Evolutionary conservation across 2,113 vertebrate genomes (phyloP).

Genomic region (Phalacrocorax aristotelis): DNA sequence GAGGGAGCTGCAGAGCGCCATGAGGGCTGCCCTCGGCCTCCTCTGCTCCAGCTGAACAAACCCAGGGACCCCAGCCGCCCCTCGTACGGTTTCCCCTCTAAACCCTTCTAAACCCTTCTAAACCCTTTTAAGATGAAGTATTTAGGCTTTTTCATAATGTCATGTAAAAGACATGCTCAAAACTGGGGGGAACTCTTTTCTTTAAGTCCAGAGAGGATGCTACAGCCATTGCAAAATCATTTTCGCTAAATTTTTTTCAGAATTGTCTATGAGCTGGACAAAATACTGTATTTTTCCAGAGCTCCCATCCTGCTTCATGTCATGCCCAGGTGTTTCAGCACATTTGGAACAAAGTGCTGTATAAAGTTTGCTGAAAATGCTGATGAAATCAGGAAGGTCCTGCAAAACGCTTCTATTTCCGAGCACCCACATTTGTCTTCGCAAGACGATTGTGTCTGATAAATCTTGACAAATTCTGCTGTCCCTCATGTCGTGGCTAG

Average conservation of each 20-base stretch:
- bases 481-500: not conserved
- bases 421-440: not conserved
- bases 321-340: not conserved
- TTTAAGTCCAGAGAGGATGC: not conserved
- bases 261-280: not conserved
- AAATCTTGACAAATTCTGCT: not conserved
- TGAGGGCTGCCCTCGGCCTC: no score
- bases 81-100: no score
- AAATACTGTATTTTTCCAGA: not conserved
- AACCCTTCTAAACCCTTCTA: no score
- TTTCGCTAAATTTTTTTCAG: not conserved
- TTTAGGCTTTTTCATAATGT: not conserved
- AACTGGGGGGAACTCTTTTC: not conserved
- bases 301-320: not conserved
- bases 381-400: not conserved
- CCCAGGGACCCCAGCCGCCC: no score
- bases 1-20: no score
- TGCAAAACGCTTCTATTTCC: not conserved
- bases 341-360: not conserved
- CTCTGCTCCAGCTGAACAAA: no score
- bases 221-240: not conserved
- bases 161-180: not conserved
- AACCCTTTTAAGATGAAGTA: not conserved
- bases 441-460: rapidly evolving
- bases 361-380: not conserved